Evolutionary conservation across 2,888 invertebrate species (phyloP).

Genomic region (Chrysotoxum bicinctum): DNA sequence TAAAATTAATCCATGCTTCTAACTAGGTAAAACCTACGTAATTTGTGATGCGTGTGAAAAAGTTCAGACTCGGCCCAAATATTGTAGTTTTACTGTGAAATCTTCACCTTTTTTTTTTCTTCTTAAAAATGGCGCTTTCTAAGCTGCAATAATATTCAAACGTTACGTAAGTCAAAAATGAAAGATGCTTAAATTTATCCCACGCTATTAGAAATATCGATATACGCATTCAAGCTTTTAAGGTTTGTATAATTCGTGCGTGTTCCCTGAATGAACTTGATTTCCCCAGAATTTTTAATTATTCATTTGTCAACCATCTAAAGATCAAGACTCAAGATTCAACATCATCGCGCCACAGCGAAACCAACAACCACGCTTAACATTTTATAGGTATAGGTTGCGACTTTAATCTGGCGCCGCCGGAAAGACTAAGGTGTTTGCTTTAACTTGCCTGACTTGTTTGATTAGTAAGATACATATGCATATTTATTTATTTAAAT

Average conservation of each 20-base stretch:
- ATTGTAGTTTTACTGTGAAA: not conserved
- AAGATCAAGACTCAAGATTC: conserved; percentile 7
- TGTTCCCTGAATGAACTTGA: conserved; percentile 55
- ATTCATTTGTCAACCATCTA: conserved; percentile 39
- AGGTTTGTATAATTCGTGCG: not conserved
- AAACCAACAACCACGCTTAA: conserved; percentile 19
- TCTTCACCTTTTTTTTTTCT: not conserved
- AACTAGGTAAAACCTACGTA: not conserved
- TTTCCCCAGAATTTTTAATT: conserved; percentile 28
- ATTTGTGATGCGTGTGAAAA: not conserved
- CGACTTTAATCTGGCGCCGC: conserved; percentile 67
- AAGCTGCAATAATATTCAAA: conserved; percentile 1
- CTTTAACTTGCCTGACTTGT: conserved; percentile 37
- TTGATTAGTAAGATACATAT: conserved; percentile 43
- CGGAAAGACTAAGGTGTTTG: conserved; percentile 62
- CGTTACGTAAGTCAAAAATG: conserved; percentile 6
- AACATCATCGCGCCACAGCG: not conserved
- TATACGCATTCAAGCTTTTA: conserved; percentile 27
- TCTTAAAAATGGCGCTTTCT: conserved; percentile 1
- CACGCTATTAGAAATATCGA: conserved; percentile 28
- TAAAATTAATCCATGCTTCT: not conserved
- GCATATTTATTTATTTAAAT: conserved; percentile 63
- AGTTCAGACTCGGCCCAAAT: not conserved
- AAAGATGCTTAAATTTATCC: conserved; percentile 30
- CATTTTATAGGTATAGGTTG: conserved; percentile 6